A percentile compares a stretch with the other conserved stretches of the same genome.
These are phyloP conservation scores for Eupsilia transversa DNA, from an alignment of 2,888 invertebrate genomes.

Conservation along the genomic window DNA sequence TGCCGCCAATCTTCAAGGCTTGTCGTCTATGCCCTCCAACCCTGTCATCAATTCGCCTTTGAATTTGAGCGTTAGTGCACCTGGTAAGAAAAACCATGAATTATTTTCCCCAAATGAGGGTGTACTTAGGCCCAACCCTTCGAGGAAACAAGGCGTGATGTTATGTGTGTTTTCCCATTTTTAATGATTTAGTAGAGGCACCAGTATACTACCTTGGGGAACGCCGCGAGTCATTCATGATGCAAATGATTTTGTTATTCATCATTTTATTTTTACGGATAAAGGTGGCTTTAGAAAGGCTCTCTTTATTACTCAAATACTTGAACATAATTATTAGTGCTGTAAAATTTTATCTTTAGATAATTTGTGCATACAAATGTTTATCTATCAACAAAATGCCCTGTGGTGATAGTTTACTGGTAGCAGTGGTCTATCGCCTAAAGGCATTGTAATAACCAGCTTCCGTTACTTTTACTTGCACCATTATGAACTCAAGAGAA, in stretches of 20 bases:
- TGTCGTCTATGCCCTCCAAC: conserved; percentile 93
- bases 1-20: conserved; percentile 93
- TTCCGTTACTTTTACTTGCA: conserved; percentile 1
- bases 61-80: conserved; percentile 94
- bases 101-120: too few species aligned
- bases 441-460: background rate
- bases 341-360: background rate
- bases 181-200: background rate
- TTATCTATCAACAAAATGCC: conserved; percentile 6
- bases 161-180: too few species aligned
- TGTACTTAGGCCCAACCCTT: too few species aligned
- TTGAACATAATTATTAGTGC: background rate
- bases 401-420: background rate
- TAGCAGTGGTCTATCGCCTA: background rate
- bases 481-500: background rate
- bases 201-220: conserved; percentile 11
- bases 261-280: background rate
- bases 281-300: background rate
- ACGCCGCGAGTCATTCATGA: background rate
- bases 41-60: conserved; percentile 95
- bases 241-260: background rate
- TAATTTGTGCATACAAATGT: background rate
- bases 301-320: background rate
- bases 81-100: conserved; percentile 76
- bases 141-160: too few species aligned